Conservation (phyloP, 2,797 vertebrate species). For the Lophius americanus region DNA sequence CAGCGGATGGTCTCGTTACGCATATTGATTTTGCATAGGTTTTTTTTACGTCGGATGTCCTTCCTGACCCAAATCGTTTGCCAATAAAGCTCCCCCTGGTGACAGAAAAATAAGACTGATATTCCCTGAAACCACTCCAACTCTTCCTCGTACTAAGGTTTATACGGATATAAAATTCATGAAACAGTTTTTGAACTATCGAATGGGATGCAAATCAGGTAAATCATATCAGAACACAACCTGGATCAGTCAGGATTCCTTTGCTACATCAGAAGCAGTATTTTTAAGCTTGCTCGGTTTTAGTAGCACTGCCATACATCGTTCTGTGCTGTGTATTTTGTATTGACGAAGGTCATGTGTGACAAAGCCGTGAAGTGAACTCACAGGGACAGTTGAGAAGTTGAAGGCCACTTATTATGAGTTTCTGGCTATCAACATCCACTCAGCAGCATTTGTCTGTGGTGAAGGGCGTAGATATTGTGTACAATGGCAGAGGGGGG, state of each 20-base stretch:
- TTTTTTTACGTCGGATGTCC: too few species aligned
- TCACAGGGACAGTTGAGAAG: conserved; percentile 62
- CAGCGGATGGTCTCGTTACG: too few species aligned
- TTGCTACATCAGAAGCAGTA: background rate
- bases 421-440: conserved; percentile 63
- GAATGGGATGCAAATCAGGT: conserved; percentile 17
- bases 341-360: conserved; percentile 32
- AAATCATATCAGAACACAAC: conserved; percentile 18
- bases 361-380: conserved; percentile 47
- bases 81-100: too few species aligned
- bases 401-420: conserved; percentile 60
- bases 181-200: too few species aligned
- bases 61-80: conserved; percentile 5
- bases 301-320: background rate
- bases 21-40: too few species aligned
- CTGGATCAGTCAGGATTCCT: conserved; percentile 11
- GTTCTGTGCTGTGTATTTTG: conserved; percentile 25
- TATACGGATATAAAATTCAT: too few species aligned
- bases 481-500: conserved; percentile 46
- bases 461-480: conserved; percentile 64
- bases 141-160: too few species aligned
- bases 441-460: conserved; percentile 46
- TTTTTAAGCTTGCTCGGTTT: conserved; percentile 16
- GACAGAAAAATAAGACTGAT: too few species aligned
- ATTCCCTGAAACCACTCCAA: too few species aligned